phyloP scores from a whole-genome alignment of 2,888 invertebrate genomes.

The Arrhopalites spinosus region DNA sequence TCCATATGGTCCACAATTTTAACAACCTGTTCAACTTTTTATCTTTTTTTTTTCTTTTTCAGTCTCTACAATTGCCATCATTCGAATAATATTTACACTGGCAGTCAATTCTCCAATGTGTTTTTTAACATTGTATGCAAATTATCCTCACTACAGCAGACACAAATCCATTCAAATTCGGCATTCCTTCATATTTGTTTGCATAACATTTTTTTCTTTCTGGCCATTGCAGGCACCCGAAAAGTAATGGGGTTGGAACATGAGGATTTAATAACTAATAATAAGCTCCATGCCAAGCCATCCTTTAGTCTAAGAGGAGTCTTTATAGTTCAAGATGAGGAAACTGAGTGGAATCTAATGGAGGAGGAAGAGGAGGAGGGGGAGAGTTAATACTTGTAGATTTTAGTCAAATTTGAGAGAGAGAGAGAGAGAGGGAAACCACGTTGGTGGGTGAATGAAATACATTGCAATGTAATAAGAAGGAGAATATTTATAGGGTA shows the following conservation, averaged over 20 bases:
- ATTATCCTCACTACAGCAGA: slow-evolving; percentile 1
- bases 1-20: background rate
- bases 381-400: background rate
- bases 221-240: background rate
- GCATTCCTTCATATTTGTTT: too few relatives aligned
- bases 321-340: slow-evolving; percentile 5
- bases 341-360: background rate
- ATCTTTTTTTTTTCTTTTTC: too few relatives aligned
- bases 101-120: too few relatives aligned
- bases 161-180: background rate
- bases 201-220: background rate
- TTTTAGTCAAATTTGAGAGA: too few relatives aligned
- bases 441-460: slow-evolving; percentile 1
- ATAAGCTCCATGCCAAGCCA: too few relatives aligned
- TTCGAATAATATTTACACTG: background rate
- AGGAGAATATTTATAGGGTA: slow-evolving; percentile 39
- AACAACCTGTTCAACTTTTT: slow-evolving; percentile 6
- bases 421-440: background rate
- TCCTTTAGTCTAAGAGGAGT: too few relatives aligned
- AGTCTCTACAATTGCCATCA: too few relatives aligned
- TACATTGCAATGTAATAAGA: background rate
- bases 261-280: too few relatives aligned
- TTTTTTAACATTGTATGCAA: slow-evolving; percentile 31
- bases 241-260: background rate
- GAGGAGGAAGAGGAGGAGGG: slow-evolving; percentile 4